Conservation (phyloP, 1,140 invertebrate genomes). For the Ostrea denselamellosa region DNA sequence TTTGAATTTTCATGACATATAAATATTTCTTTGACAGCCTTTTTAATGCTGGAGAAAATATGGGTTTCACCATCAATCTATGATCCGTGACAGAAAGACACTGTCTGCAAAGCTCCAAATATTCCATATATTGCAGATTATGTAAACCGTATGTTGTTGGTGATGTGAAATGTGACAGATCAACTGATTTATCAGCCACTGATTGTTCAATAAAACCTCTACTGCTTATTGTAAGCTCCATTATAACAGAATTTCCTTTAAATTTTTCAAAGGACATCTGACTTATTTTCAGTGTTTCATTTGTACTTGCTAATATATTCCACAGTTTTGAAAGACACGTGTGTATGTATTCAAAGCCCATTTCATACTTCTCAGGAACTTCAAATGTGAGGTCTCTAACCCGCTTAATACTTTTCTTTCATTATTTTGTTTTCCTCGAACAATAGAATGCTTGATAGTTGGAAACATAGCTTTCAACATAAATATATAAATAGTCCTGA, state of each 20-base stretch:
- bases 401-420: neutral
- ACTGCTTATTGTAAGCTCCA: neutral
- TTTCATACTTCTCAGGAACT: neutral
- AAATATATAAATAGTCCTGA: neutral
- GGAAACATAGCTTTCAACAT: neutral
- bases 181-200: neutral
- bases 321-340: neutral
- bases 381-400: neutral
- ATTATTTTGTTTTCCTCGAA: neutral
- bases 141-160: neutral
- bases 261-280: neutral
- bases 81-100: neutral
- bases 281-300: neutral
- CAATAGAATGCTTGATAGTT: neutral
- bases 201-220: neutral
- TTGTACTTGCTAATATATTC: neutral
- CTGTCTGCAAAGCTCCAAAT: neutral
- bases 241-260: neutral
- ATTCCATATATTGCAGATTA: neutral
- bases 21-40: neutral
- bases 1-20: neutral
- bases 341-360: neutral
- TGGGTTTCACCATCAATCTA: neutral
- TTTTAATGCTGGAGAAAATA: neutral
- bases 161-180: neutral